Base-by-base conservation (phyloP, 1,140 invertebrate genomes). In the Metaphire vulgaris region DNA sequence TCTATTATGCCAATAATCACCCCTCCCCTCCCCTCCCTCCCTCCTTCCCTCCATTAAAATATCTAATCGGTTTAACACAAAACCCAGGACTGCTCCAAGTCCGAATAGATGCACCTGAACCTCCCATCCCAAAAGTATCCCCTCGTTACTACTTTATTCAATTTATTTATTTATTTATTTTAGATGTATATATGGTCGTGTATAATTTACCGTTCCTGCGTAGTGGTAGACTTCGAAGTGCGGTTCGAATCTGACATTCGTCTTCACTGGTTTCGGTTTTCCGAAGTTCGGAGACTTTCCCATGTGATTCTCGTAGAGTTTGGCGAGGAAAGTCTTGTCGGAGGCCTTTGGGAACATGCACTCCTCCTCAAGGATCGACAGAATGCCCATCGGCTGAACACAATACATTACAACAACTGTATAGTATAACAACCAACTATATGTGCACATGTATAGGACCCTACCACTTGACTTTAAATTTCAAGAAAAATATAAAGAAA, bases 281-380 rank as follows among this genome's bases (percentile, higher is more conserved):
- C 92, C 89, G 91, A 94, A 99, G 90, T 96, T 96, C 80, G 93
- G 91, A 84, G 95, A 96, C 88, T 99, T 99, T 87, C 97, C 97
- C 89, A 99, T 91, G 89, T 99, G 97, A 89, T 97, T 97, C 88
- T 93, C 92, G 89, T 93, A 96, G 90, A 99, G 89, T 88, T 98
- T 99, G 84, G 98, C 95, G 87, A 94, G 81, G 88, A 99, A 97
- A 83, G 96, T 97, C 88, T 92, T 92, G 87, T 99, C 97, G 81
- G 94, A 96, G 84, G 97, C 97, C 90, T 99, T 99, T 83, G 97
- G 97, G 91, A 99, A 98, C 95, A 99, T 99, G 94, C 95, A 98
- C 89, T 99, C 97, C 92, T 99, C 97, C 89, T 99, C 97, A 89
- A 99, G 93, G 88, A 99, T 99, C 87, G 97, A 98, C 86, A 99